phyloP scores from a whole-genome alignment of 1,140 invertebrate genomes.

The Nasonia longicornis region DNA sequence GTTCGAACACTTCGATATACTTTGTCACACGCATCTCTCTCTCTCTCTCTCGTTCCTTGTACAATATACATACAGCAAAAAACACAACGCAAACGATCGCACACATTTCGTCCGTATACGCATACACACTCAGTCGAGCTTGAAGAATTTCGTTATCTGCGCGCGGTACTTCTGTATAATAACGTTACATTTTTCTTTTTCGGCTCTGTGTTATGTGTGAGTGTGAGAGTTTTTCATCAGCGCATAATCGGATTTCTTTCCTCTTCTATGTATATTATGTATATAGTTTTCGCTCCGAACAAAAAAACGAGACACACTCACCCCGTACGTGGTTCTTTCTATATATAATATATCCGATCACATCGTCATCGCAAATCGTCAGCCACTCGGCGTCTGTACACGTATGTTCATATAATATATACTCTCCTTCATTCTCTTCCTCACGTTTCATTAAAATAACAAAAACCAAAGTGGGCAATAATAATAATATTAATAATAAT shows the following conservation, averaged over 20 bases:
- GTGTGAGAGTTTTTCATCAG: no score
- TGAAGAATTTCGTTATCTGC: conserved; percentile 18
- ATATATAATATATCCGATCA: conserved; percentile 42
- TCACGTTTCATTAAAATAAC: conserved; percentile 61
- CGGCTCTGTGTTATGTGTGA: not conserved
- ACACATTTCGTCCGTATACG: not conserved
- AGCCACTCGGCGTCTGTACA: conserved; percentile 38
- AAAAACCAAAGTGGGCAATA: conserved; percentile 55
- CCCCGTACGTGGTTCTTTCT: conserved; percentile 32
- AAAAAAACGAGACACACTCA: conserved; percentile 19
- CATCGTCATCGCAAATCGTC: conserved; percentile 38
- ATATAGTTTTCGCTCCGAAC: not conserved
- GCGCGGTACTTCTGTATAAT: not conserved
- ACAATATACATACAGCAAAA: not conserved
- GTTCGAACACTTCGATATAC: not conserved
- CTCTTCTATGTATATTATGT: conserved; percentile 23
- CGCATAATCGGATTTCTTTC: not conserved
- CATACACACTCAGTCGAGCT: not conserved
- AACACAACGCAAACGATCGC: conserved; percentile 20
- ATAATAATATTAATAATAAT: conserved; percentile 51
- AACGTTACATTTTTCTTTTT: no score
- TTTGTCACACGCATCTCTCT: not conserved
- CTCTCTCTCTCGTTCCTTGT: not conserved
- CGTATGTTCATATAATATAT: conserved; percentile 12
- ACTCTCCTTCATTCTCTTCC: conserved; percentile 32